These are phyloP conservation scores for Nibea coibor DNA, from an alignment of 2,113 vertebrate genomes.

Conservation along the genomic window DNA sequence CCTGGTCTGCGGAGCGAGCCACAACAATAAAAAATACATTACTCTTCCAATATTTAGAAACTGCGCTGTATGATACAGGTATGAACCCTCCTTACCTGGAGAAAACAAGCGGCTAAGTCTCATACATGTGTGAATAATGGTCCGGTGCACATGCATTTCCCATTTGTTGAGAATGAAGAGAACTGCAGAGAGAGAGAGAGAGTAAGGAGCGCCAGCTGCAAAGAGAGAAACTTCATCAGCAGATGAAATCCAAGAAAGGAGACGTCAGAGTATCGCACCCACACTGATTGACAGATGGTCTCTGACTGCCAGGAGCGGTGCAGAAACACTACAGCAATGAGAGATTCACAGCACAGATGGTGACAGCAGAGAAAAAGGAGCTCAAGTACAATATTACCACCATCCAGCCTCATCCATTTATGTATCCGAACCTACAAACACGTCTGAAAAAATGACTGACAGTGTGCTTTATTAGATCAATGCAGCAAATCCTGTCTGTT, in stretches of 20 bases:
- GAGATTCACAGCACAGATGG: conserved; percentile 72
- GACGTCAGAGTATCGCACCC: conserved; percentile 13
- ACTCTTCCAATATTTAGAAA: neutral
- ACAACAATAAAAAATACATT: conserved; percentile 1
- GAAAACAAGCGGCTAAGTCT: neutral
- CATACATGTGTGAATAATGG: neutral
- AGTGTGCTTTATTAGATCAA: neutral
- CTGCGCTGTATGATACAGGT: neutral
- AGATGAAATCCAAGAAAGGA: conserved; percentile 5
- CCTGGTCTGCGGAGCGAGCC: neutral
- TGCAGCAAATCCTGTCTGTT: neutral
- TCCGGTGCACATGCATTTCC: neutral
- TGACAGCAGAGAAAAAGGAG: conserved; percentile 36
- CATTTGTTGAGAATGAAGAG: conserved; percentile 9
- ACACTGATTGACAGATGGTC: conserved; percentile 67
- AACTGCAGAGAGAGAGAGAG: neutral
- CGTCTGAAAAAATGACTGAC: neutral
- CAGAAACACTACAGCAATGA: conserved; percentile 46
- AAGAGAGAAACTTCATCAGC: neutral
- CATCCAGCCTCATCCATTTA: neutral
- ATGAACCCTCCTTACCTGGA: neutral
- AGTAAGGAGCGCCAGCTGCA: neutral
- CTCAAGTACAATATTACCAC: conserved; percentile 30
- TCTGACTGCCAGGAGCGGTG: conserved; percentile 38
- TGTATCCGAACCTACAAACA: neutral